These are phyloP conservation scores for Trigoniulus corallinus DNA, from an alignment of 1,140 invertebrate species.

Conservation along the genomic window DNA sequence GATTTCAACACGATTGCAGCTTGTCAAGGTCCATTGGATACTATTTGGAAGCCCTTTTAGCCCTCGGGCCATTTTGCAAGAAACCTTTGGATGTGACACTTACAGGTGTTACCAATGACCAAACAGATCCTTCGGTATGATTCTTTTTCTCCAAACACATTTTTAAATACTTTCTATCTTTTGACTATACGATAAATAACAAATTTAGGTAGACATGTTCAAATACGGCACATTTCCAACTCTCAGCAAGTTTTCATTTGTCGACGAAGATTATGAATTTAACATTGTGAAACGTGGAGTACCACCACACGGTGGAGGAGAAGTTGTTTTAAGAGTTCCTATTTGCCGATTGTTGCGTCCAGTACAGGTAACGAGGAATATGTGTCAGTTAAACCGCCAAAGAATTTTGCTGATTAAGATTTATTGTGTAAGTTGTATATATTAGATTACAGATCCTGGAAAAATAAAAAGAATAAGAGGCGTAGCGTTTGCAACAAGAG, in stretches of 20 bases:
- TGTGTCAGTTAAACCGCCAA: too few relatives aligned
- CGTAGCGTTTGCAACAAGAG: slow-evolving; percentile 64
- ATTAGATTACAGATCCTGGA: slow-evolving; percentile 62
- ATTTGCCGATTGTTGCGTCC: slow-evolving; percentile 45
- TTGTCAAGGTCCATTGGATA: slow-evolving; percentile 67
- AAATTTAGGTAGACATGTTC: slow-evolving; percentile 63
- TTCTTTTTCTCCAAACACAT: too few relatives aligned
- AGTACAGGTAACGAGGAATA: slow-evolving; percentile 34
- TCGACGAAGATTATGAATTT: slow-evolving; percentile 73
- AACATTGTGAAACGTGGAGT: slow-evolving; percentile 70
- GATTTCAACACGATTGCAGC: slow-evolving; percentile 72
- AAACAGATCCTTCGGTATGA: slow-evolving; percentile 33
- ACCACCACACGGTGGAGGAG: slow-evolving; percentile 74
- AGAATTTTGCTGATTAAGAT: slow-evolving; percentile 22
- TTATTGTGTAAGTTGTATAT: too few relatives aligned
- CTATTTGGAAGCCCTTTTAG: slow-evolving; percentile 76
- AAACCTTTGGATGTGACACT: slow-evolving; percentile 61
- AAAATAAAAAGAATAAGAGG: slow-evolving; percentile 90
- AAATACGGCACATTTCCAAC: slow-evolving; percentile 60
- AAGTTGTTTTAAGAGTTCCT: slow-evolving; percentile 76
- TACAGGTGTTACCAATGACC: slow-evolving; percentile 75
- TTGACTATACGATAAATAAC: too few relatives aligned
- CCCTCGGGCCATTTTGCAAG: slow-evolving; percentile 90
- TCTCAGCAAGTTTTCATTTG: slow-evolving; percentile 64
- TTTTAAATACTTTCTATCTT: too few relatives aligned